Evolutionary conservation across 2,113 vertebrate genomes (phyloP), one percentile per base, ranked within the genome.

Genomic region (Ameiurus melas): DNA sequence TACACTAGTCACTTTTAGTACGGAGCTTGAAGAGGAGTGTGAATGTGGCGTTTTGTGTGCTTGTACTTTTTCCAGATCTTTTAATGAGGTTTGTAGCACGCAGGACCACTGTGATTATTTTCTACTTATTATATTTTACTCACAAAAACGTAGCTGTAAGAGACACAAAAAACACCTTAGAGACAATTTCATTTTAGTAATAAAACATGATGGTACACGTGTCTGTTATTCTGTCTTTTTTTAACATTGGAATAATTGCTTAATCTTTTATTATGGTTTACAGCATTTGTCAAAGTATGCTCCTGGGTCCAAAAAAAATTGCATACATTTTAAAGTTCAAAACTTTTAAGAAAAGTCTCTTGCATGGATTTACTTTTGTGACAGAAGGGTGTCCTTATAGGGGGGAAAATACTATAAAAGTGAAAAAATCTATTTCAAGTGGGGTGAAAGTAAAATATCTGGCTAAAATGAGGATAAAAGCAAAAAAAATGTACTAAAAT

Each of bases 171-270:
- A 77, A 91, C 87, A 84, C 91, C 89, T 88, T 92, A 92, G 93
- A 91, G 83, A 92, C 91, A 86, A 64, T 83, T 82, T 86, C 91
- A 92, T 89, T 93, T 93, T 92, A 94, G 93, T 94, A 96, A 96
- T 96, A 96, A 96, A 96, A 88, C 71, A 62, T 71, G 88, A 89
- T 58, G 86, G 7, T 62, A 20, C 14, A 36, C 12, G 3, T 75
- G 80, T 83, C 19, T 78, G 84, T 20, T 14, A 25, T 60, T 22
- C 14, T 51, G 4, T 78, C 5, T 33, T n/a, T 19, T 33, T 78
- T 3, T 19, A 53, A 25, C 30, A 70, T 43, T 20, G 6, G 5
- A 66, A 78, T 13, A n/a, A 53, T n/a, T 51, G 14, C 75, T 51
- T 27, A 17, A n/a, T 25, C 0, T 25, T 47, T 43, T 27, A 30